phyloP scores from a whole-genome alignment of 2,797 vertebrate species.

The Odontamblyopus rebecca region DNA sequence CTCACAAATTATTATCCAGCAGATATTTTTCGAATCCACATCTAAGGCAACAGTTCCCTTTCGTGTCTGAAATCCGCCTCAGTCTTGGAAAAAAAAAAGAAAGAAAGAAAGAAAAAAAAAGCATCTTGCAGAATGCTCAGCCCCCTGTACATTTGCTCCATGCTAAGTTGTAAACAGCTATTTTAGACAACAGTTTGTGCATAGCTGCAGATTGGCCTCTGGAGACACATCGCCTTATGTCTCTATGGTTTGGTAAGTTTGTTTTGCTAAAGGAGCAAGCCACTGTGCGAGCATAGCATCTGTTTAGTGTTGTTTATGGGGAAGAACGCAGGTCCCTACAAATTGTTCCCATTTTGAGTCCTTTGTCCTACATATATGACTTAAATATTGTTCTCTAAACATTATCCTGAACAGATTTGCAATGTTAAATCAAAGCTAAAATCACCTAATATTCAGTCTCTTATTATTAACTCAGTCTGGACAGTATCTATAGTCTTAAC shows the following conservation, averaged over 20 bases:
- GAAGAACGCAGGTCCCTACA: constrained; percentile 18
- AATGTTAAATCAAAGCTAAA: background rate
- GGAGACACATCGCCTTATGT: constrained; percentile 49
- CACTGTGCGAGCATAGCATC: constrained; percentile 30
- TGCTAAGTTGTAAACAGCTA: background rate
- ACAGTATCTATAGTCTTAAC: background rate
- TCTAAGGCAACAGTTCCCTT: no score
- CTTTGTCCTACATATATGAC: background rate
- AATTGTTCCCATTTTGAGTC: background rate
- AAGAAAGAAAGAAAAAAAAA: no score
- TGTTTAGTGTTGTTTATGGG: constrained; percentile 1
- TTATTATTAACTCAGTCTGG: background rate
- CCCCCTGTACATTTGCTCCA: background rate
- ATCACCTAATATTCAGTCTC: background rate
- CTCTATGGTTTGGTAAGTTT: constrained; percentile 36
- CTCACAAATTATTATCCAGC: no score
- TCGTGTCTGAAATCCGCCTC: no score
- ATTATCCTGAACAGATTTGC: background rate
- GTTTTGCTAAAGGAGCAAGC: constrained; percentile 27
- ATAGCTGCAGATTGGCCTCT: constrained; percentile 16
- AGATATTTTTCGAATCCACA: no score
- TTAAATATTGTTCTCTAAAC: background rate
- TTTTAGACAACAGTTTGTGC: constrained; percentile 43
- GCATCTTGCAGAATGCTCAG: background rate
- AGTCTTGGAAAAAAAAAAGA: no score